Evolutionary conservation across 1,140 invertebrate species (phyloP).

Genomic region (Melanaphis sacchari): DNA sequence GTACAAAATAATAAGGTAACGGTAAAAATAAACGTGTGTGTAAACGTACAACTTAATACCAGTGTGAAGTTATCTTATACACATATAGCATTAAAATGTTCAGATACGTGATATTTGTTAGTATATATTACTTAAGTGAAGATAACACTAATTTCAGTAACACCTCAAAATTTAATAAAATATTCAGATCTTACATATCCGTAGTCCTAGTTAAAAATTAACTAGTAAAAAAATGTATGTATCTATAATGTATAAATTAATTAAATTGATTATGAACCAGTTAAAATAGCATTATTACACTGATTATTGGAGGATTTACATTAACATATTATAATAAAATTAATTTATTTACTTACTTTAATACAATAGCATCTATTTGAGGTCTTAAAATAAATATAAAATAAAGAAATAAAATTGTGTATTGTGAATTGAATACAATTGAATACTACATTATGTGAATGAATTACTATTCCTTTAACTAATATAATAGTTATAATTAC

Average conservation of each 20-base stretch:
- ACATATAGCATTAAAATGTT: background rate
- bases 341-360: background rate
- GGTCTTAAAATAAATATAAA: background rate
- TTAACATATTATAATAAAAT: background rate
- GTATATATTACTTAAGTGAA: background rate
- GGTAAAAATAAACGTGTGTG: slow-evolving; percentile 12
- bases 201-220: background rate
- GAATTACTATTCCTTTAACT: background rate
- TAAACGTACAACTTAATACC: slow-evolving; percentile 17
- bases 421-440: background rate
- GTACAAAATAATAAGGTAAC: slow-evolving; percentile 12
- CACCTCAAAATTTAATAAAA: background rate
- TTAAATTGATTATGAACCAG: background rate
- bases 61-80: background rate
- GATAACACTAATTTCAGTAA: background rate
- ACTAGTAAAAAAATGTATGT: too few relatives aligned
- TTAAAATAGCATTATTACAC: background rate
- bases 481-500: background rate
- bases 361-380: background rate
- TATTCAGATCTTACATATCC: background rate
- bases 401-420: background rate
- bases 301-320: background rate
- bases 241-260: background rate
- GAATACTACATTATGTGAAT: background rate
- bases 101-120: background rate